phyloP scores from a whole-genome alignment of 2,113 vertebrate species.

The Syrrhaptes paradoxus region DNA sequence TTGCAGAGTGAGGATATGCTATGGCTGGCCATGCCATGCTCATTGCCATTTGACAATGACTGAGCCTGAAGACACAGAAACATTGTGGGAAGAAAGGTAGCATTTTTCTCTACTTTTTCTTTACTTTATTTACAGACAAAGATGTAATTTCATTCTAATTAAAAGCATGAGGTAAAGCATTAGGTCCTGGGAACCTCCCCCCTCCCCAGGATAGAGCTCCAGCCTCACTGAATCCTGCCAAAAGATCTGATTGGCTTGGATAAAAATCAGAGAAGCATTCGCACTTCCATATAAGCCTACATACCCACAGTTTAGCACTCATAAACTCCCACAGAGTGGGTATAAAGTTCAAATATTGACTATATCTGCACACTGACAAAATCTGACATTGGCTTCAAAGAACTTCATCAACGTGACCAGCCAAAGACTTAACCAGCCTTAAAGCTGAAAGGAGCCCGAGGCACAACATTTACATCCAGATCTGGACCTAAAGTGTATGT shows the following conservation, averaged over 20 bases:
- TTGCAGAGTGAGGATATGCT: neutral
- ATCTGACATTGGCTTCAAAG: conserved; percentile 1
- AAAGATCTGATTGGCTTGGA: conserved; percentile 40
- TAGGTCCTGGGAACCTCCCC: neutral
- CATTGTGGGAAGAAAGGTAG: neutral
- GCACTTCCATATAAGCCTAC: conserved; percentile 60
- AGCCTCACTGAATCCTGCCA: neutral
- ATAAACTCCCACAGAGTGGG: conserved; percentile 47
- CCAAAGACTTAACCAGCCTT: conserved; percentile 25
- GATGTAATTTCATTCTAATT: conserved; percentile 13
- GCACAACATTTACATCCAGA: conserved; percentile 30
- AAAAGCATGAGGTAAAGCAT: conserved; percentile 24
- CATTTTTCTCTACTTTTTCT: neutral
- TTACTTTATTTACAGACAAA: conserved; percentile 3
- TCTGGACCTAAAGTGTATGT: neutral
- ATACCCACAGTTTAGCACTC: conserved; percentile 24
- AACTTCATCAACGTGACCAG: neutral
- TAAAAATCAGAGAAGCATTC: conserved; percentile 43
- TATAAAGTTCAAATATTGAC: conserved; percentile 58
- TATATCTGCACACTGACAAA: conserved; percentile 54
- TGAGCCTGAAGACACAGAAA: neutral
- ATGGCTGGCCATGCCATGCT: neutral
- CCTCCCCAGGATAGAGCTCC: neutral
- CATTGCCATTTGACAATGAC: neutral
- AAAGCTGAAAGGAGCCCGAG: neutral